Percentiles rank a stretch among this genome's conserved stretches.
Conservation (phyloP, 1,140 invertebrate genomes). For the Trichoplusia ni region DNA sequence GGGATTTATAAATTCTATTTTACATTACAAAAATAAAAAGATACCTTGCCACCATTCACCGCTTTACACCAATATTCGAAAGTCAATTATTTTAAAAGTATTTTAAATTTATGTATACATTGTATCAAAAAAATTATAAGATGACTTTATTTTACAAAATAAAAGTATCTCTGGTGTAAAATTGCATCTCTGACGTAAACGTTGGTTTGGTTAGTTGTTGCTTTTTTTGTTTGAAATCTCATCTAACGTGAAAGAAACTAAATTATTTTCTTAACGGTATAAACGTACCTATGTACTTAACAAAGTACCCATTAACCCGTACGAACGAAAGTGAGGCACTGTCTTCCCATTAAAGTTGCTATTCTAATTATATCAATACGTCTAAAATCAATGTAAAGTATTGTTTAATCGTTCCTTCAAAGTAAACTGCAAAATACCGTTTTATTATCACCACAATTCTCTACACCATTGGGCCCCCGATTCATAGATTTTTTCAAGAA, state of each 20-base stretch:
- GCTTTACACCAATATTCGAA: neutral
- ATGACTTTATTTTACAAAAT: neutral
- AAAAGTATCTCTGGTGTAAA: neutral
- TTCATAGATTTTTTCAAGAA: conserved; percentile 71
- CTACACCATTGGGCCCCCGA: conserved; percentile 45
- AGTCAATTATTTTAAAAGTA: neutral
- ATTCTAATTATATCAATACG: too few species aligned
- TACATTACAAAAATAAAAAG: too few species aligned
- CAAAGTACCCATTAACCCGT: neutral
- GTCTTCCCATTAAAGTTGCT: neutral
- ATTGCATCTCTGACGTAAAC: neutral
- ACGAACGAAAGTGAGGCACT: neutral
- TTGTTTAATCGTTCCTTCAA: neutral
- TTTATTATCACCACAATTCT: conserved; percentile 10
- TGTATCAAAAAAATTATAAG: neutral
- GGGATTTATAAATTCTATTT: too few species aligned
- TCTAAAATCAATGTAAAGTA: neutral
- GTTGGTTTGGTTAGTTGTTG: neutral
- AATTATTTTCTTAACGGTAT: neutral
- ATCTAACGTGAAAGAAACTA: neutral
- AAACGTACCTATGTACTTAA: neutral
- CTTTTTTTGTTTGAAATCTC: neutral
- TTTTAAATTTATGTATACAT: neutral
- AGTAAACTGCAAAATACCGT: neutral
- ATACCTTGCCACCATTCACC: neutral